Base-by-base conservation (phyloP, 2,797 vertebrate genomes). In the Glossophaga mutica region DNA sequence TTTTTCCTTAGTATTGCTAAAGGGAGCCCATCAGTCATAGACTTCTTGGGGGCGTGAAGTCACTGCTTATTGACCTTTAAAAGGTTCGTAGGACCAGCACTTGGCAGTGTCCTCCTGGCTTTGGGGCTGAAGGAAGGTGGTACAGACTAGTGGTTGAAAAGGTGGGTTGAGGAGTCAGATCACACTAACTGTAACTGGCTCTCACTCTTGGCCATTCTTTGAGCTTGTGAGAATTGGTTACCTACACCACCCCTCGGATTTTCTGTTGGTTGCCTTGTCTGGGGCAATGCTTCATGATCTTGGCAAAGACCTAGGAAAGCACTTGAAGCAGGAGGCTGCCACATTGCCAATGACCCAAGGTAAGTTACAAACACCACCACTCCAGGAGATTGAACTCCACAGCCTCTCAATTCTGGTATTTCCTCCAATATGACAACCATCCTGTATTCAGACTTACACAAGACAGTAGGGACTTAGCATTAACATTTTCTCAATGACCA, bases 1-100 rank as follows among this genome's bases (percentile, higher is more conserved):
- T 29, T 92, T 93, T 86, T 52, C 34, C 78, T 89, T 46, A 82
- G 8, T 74, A 57, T 90, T 89, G 52, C 68, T 29, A 39, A 79
- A 84, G 21, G 5, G 48, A 39, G 57, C 19, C 29, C 0, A 34
- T 59, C 6, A 50, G n/a, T 62, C 22, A 34, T 4, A 19, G 50
- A 9, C 32, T 55, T 77, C 48, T 81, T 48, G 8, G 18, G 1
- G 2, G 0, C 3, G 44, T 59, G 15, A 82, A 62, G 42, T 44
- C 48, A 39, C 21, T 62, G 4, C 22, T 15, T 39, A 1, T 0
- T 16, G 42, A 15, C 4, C 44, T 85, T 52, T 52, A 55, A 55
- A 34, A 95, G 4, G 8, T 0, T 6, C 37, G 21, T 1, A 62
- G 46, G 77, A 34, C 9, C 8, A 59, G 12, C n/a, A 6, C 19